Evolutionary conservation across 2,797 vertebrate species (phyloP).

Genomic region (Phylloscopus collybita): DNA sequence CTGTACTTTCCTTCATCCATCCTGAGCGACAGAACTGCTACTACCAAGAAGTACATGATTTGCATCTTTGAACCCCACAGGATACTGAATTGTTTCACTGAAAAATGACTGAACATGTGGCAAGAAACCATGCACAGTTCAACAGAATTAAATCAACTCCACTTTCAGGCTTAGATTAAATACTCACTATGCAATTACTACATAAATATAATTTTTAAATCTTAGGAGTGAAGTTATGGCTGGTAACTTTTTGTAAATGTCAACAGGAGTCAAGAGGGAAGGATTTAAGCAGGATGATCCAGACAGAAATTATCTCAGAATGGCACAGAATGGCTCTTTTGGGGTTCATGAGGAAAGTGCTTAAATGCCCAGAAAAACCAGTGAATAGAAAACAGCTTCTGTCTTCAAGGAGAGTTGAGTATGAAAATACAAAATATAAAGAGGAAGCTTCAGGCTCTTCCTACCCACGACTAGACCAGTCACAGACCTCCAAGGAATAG

Average conservation of each 20-base stretch:
- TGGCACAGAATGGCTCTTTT: not conserved
- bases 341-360: not conserved
- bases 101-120: slow-evolving; percentile 55
- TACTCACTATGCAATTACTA: not conserved
- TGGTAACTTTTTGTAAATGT: not conserved
- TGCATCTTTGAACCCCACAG: not conserved
- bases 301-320: not conserved
- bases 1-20: not conserved
- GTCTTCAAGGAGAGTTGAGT: not conserved
- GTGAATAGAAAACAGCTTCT: slow-evolving; percentile 11
- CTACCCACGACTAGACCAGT: not conserved
- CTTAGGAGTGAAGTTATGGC: not conserved
- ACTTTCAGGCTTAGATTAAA: slow-evolving; percentile 39
- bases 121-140: slow-evolving; percentile 48
- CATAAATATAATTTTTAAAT: not conserved
- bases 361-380: slow-evolving; percentile 17
- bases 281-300: not conserved
- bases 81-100: not conserved
- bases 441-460: not conserved
- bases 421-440: not conserved
- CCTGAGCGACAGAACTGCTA: slow-evolving; percentile 9
- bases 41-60: slow-evolving; percentile 13
- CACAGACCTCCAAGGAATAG: not conserved
- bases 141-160: slow-evolving; percentile 46
- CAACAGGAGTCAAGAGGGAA: slow-evolving; percentile 8